Evolutionary conservation across 2,113 vertebrate species (phyloP), one percentile per base, ranked within the genome.

Genomic region (Phyllopteryx taeniolatus): DNA sequence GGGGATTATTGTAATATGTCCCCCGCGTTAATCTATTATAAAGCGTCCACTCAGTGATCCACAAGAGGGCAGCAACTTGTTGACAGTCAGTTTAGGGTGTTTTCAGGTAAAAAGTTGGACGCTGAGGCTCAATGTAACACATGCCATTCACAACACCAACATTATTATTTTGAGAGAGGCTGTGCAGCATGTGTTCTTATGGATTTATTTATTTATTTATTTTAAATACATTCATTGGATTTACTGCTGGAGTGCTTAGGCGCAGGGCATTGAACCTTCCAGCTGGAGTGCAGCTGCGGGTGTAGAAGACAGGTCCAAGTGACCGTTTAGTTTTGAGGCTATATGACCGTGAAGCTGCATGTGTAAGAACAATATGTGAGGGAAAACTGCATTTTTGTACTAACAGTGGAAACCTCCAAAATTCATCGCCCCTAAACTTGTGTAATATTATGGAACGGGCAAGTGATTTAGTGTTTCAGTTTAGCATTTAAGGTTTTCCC

Each of bases 51-150:
- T 70, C 69, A 72, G 22, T 71, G 43, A 83, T 78, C 82, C 86
- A 86, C 82, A 79, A 86, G 86, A 72, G 82, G 85, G 85, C 83
- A 84, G 83, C 80, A 15, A 75, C 81, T 80, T 81, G 66, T 87
- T 70, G 54, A 76, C 42, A 47, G 78, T 39, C 67, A 54, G 67
- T 70, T 76, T 39, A 44, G 67, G 27, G 71, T 65, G 56, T 57
- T 72, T 51, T 15, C n/a, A 79, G 56, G 49, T 43, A 33, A 72
- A 72, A 49, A 68, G 46, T 33, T 35, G 31, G 27, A 31, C 13
- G 2, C 14, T 69, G 60, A 76, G 46, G 67, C 46, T 59, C n/a
- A 73, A 33, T 4, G n/a, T n/a, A 11, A 33, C 69, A 27, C 67
- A 57, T 82, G 69, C 53, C 57, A 54, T 5, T 64, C 56, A 33